Evolutionary conservation across 2,888 invertebrate species (phyloP), one percentile per base, ranked within the genome.

Genomic region (Notocelia uddmanniana): DNA sequence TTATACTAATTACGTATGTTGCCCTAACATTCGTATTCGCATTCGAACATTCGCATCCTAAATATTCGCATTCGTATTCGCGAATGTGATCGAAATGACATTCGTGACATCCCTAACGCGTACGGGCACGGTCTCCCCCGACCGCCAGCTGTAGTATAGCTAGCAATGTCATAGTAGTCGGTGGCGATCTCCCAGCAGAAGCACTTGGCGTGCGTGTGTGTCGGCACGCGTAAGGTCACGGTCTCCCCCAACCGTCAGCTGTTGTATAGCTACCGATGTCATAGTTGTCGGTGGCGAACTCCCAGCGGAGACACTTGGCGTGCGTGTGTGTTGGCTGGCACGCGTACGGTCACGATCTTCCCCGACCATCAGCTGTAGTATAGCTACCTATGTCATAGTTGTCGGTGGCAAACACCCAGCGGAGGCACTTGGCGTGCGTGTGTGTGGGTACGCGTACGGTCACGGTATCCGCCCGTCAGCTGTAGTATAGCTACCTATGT

Each of bases 201-300:
- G 13, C 41, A 41, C 26, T 26, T 26, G 26, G 26, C 26, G 26
- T 5, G 5, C 26, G 26, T 3, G 26, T 26, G 26, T 26, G 26
- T n/a, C n/a, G 26, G 26, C 5, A 26, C 26, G 26, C 26, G 26
- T 26, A 26, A 3, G 13, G 23, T 54, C n/a, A 31, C 55, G n/a
- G 55, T 57, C 18, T 19, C 19, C 18, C 15, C 18, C 58, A 19
- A 57, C 34, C n/a, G 45, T 48, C n/a, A 48, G 45, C n/a, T n/a
- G 15, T 41, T 6, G 21, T 6, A 45, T 15, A 45, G 26, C 26
- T 26, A 26, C 26, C 26, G 2, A 26, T 26, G 26, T 26, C 26
- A 5, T 99, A 99, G 85, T 96, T 96, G 88, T 99, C 99, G 0
- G 99, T 99, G 15, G 99, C 99, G 89, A 99, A 99, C 94, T 99